Evolutionary conservation across 2,797 vertebrate species (phyloP).

Genomic region (Pseudomugil gertrudae): DNA sequence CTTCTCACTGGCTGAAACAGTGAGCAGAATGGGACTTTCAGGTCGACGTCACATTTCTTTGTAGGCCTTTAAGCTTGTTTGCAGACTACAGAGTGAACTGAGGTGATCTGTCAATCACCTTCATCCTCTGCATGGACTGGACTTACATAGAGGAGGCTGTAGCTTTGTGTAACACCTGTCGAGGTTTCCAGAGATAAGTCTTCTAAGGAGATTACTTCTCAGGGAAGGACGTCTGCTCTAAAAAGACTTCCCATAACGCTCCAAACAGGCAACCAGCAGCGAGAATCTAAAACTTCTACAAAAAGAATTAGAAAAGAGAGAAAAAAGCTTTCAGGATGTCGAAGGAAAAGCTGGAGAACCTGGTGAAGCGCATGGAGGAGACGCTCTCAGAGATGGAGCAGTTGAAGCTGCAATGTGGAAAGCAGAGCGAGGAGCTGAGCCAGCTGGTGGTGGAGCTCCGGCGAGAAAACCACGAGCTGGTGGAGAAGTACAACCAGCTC

Average conservation of each 20-base stretch:
- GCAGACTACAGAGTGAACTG: constrained; percentile 13
- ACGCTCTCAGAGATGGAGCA: constrained; percentile 89
- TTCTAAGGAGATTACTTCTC: constrained; percentile 75
- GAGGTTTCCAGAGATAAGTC: constrained; percentile 74
- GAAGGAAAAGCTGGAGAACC: constrained; percentile 86
- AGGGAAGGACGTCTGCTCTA: constrained; percentile 49
- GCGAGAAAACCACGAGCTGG: constrained; percentile 85
- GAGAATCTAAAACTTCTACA: not conserved
- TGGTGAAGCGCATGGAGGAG: constrained; percentile 90
- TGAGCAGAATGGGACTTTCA: not conserved
- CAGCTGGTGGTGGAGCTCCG: constrained; percentile 85
- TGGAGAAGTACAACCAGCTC: constrained; percentile 86
- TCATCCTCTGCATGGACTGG: constrained; percentile 23
- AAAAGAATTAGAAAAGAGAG: not conserved
- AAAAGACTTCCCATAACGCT: constrained; percentile 54
- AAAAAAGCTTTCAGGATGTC: constrained; percentile 75
- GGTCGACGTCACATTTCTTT: not conserved
- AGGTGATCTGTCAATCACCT: constrained; percentile 39
- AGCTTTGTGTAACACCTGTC: constrained; percentile 33
- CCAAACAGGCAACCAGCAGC: constrained; percentile 8
- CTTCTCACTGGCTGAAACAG: not conserved
- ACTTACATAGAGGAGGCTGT: constrained; percentile 23
- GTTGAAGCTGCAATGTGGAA: constrained; percentile 87
- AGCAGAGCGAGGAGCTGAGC: constrained; percentile 87
- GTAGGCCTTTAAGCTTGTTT: constrained; percentile 25